phyloP scores from a whole-genome alignment of 1,140 invertebrate species.

The Cotesia chilonis region DNA sequence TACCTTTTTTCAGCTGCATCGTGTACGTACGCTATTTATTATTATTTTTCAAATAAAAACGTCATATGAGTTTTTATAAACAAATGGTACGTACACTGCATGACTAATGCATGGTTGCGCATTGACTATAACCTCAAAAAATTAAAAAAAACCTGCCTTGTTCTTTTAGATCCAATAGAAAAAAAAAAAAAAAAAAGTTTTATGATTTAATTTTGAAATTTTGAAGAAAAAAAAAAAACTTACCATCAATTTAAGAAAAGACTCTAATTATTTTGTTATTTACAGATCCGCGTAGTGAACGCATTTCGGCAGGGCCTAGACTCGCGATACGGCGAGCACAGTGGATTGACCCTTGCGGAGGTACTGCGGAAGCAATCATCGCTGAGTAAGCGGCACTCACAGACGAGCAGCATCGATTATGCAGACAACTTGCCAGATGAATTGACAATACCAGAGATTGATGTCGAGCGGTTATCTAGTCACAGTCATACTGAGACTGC shows the following conservation, averaged over 20 bases:
- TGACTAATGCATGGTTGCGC: too few species aligned
- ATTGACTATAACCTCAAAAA: too few species aligned
- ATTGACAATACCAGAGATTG: slow-evolving; percentile 87
- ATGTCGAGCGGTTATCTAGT: slow-evolving; percentile 88
- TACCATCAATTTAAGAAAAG: background rate
- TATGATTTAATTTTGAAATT: background rate
- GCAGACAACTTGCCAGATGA: slow-evolving; percentile 87
- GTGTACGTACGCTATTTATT: too few species aligned
- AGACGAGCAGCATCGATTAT: slow-evolving; percentile 91
- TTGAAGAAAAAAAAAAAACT: slow-evolving; percentile 6
- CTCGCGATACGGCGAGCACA: slow-evolving; percentile 90
- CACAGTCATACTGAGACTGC: slow-evolving; percentile 94
- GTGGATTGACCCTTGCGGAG: slow-evolving; percentile 86
- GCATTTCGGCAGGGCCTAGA: slow-evolving; percentile 98
- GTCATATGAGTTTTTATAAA: too few species aligned
- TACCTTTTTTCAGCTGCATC: too few species aligned
- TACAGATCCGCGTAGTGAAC: slow-evolving; percentile 98
- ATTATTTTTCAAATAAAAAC: too few species aligned
- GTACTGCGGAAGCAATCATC: slow-evolving; percentile 91
- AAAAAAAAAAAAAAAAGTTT: slow-evolving; percentile 15
- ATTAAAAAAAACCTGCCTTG: too few species aligned
- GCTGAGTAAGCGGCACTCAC: slow-evolving; percentile 87
- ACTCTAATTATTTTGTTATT: slow-evolving; percentile 45
- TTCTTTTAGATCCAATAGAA: too few species aligned
- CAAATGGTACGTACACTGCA: too few species aligned